A percentile compares a stretch with the other conserved stretches of the same genome.
phyloP scores from a whole-genome alignment of 2,888 invertebrate genomes.

The Caenorhabditis zanzibari region DNA sequence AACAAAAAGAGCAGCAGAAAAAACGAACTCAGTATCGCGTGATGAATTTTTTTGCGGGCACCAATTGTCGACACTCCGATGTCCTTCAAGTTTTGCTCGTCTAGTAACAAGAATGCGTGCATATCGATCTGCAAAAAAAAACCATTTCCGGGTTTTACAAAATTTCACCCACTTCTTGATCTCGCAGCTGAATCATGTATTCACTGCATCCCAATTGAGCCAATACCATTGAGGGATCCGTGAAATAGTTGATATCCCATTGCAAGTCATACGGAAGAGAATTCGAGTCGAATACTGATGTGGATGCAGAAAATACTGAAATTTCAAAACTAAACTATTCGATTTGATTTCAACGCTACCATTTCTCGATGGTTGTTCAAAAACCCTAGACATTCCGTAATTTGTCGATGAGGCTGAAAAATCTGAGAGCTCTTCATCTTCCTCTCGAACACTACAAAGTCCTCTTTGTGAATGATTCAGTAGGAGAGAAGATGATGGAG shows the following conservation, averaged over 20 bases:
- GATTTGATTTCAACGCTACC: conserved; percentile 1
- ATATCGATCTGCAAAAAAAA: conserved; percentile 80
- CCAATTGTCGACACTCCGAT: conserved; percentile 82
- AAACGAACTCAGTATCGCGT: conserved; percentile 80
- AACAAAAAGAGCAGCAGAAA: conserved; percentile 7
- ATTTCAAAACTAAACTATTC: background rate
- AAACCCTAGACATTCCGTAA: conserved; percentile 43
- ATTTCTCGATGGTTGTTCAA: conserved; percentile 48
- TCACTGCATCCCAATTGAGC: conserved; percentile 81
- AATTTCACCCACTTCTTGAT: conserved; percentile 77
- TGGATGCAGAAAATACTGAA: conserved; percentile 73
- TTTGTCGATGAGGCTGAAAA: conserved; percentile 64
- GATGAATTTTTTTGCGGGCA: conserved; percentile 82
- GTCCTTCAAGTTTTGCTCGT: conserved; percentile 81
- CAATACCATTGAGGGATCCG: conserved; percentile 80
- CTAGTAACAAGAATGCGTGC: conserved; percentile 81
- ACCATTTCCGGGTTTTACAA: background rate
- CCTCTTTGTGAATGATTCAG: conserved; percentile 57
- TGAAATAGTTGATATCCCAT: conserved; percentile 80
- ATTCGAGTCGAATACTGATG: conserved; percentile 73
- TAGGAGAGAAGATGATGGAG: background rate
- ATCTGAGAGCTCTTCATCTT: conserved; percentile 75
- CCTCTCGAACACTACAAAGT: conserved; percentile 75
- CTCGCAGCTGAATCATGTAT: conserved; percentile 79
- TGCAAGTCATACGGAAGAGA: conserved; percentile 70